These are phyloP conservation scores for Oithona nana DNA, from an alignment of 2,888 invertebrate genomes.

Conservation along the genomic window DNA sequence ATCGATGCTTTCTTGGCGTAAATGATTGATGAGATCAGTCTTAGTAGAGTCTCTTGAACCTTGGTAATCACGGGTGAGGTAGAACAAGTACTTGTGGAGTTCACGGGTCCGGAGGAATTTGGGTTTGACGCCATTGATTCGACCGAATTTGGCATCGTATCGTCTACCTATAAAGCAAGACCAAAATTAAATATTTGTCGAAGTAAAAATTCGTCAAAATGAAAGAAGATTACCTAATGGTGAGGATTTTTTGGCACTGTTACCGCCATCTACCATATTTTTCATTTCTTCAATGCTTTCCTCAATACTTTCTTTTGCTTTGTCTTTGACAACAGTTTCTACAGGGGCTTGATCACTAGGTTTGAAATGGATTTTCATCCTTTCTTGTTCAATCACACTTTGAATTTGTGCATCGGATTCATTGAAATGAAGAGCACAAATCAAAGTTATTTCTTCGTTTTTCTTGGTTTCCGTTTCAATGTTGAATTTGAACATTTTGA, in stretches of 20 bases:
- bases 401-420: slow-evolving; percentile 32
- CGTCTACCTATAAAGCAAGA: no score
- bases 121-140: slow-evolving; percentile 30
- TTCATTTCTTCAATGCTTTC: neutral
- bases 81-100: slow-evolving; percentile 47
- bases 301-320: neutral
- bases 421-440: slow-evolving; percentile 23
- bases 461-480: neutral
- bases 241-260: no score
- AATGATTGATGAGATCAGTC: slow-evolving; percentile 22
- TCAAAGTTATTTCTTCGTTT: slow-evolving; percentile 24
- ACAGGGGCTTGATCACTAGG: neutral
- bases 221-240: no score
- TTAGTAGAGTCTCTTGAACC: slow-evolving; percentile 22
- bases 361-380: slow-evolving; percentile 34
- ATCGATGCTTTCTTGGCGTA: slow-evolving; percentile 23
- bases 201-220: no score
- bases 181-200: no score
- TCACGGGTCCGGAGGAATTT: slow-evolving; percentile 46
- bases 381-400: slow-evolving; percentile 41
- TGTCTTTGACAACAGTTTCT: no score
- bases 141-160: neutral
- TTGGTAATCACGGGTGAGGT: slow-evolving; percentile 41
- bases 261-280: no score
- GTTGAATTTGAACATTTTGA: slow-evolving; percentile 29